phyloP scores from a whole-genome alignment of 2,888 invertebrate species.

The Bombylius discolor region DNA sequence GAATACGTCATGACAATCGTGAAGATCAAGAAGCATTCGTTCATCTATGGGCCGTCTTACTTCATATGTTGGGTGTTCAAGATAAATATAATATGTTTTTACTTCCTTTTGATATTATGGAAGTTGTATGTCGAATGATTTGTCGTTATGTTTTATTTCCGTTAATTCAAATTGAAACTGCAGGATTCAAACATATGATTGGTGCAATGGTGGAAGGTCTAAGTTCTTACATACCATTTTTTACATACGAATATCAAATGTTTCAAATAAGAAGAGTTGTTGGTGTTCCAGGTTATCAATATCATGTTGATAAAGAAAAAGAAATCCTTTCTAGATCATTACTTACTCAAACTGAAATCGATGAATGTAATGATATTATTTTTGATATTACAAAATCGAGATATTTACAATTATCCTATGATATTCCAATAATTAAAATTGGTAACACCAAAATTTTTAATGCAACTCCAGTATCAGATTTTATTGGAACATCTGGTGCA shows the following conservation, averaged over 20 bases:
- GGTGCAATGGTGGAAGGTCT: constrained; percentile 12
- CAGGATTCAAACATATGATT: constrained; percentile 12
- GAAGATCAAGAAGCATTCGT: constrained; percentile 58
- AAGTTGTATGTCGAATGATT: constrained; percentile 9
- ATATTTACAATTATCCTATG: no score
- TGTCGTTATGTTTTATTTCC: constrained; percentile 14
- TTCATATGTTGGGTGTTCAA: constrained; percentile 60
- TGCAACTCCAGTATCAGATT: no score
- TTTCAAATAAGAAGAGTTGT: constrained; percentile 8
- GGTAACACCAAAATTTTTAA: no score
- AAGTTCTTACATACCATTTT: constrained; percentile 4
- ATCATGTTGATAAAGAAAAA: constrained; percentile 3
- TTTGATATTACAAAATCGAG: no score
- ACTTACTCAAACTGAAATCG: no score
- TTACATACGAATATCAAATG: constrained; percentile 12
- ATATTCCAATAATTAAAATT: no score
- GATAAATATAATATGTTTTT: constrained; percentile 34
- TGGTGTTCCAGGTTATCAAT: constrained; percentile 16
- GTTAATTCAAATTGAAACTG: constrained; percentile 12
- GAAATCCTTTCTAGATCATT: no score
- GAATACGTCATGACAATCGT: constrained; percentile 43
- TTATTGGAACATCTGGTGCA: no score
- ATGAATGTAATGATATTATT: no score
- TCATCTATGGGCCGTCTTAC: constrained; percentile 67
- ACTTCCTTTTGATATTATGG: constrained; percentile 6